phyloP scores from a whole-genome alignment of 2,797 vertebrate genomes.

The Chiroxiphia lanceolata region DNA sequence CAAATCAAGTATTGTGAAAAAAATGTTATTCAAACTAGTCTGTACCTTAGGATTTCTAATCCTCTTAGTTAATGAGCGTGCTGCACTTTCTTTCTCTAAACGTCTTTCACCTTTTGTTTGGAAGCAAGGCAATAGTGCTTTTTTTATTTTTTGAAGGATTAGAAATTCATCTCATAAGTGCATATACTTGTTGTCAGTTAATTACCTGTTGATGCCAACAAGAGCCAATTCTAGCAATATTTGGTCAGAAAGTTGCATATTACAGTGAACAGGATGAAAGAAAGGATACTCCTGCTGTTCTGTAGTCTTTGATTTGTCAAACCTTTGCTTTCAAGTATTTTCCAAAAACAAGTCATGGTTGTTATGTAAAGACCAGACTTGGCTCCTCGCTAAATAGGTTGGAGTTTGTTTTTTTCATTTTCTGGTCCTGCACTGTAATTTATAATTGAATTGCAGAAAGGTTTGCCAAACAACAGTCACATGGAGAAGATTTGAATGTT shows the following conservation, averaged over 20 bases:
- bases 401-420: neutral
- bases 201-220: neutral
- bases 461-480: conserved; percentile 50
- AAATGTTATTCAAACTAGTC: neutral
- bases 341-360: conserved; percentile 15
- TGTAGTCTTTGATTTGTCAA: neutral
- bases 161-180: conserved; percentile 14
- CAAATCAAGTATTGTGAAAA: conserved; percentile 33
- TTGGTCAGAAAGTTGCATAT: neutral
- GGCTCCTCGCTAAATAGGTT: conserved; percentile 5
- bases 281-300: neutral
- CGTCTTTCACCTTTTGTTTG: neutral
- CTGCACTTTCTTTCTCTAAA: neutral
- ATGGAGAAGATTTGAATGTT: conserved; percentile 41
- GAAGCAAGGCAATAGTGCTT: neutral
- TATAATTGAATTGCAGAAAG: conserved; percentile 25
- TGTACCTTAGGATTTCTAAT: conserved; percentile 37
- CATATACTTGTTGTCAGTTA: neutral
- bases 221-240: neutral
- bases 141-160: conserved; percentile 2
- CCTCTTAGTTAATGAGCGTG: conserved; percentile 41
- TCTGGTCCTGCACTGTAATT: neutral
- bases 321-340: conserved; percentile 54
- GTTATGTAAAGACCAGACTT: conserved; percentile 48
- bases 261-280: neutral